Percentiles rank a stretch among this genome's conserved stretches.
phyloP scores from a whole-genome alignment of 2,888 invertebrate genomes.

The Tetragonisca angustula region DNA sequence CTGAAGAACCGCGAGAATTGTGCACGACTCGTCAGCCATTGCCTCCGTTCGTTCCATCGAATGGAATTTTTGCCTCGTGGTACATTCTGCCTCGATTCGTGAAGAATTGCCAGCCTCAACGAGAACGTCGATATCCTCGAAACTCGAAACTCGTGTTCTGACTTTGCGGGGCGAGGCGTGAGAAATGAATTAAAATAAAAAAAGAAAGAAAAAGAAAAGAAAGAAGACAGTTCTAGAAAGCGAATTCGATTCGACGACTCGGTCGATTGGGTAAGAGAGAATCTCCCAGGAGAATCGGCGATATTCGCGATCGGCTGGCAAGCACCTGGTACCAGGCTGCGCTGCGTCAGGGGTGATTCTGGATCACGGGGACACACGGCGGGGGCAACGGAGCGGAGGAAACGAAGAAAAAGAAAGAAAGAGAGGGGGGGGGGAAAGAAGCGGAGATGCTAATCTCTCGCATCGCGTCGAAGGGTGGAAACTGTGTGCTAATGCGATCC shows the following conservation, averaged over 20 bases:
- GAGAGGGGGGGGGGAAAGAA: constrained; percentile 72
- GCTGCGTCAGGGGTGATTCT: constrained; percentile 35
- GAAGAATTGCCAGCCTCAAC: too few species aligned
- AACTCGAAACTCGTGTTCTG: too few species aligned
- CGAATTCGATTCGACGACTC: background rate
- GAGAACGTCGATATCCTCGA: too few species aligned
- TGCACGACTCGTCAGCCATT: background rate
- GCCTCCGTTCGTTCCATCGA: too few species aligned
- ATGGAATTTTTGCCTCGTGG: too few species aligned
- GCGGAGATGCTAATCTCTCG: constrained; percentile 83
- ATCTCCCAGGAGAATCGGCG: background rate
- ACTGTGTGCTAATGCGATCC: constrained; percentile 82
- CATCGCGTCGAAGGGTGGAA: constrained; percentile 75
- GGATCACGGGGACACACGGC: background rate
- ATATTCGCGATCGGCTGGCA: background rate
- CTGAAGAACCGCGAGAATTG: constrained; percentile 44
- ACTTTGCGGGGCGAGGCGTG: too few species aligned
- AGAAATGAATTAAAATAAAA: background rate
- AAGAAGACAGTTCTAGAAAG: background rate
- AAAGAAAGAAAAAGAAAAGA: too few species aligned
- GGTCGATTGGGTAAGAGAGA: background rate
- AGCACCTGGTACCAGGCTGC: constrained; percentile 45
- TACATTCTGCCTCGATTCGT: too few species aligned
- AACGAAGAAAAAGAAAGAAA: background rate
- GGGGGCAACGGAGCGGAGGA: background rate